Evolutionary conservation across 2,888 invertebrate species (phyloP).

Genomic region (Agrypnus murinus): DNA sequence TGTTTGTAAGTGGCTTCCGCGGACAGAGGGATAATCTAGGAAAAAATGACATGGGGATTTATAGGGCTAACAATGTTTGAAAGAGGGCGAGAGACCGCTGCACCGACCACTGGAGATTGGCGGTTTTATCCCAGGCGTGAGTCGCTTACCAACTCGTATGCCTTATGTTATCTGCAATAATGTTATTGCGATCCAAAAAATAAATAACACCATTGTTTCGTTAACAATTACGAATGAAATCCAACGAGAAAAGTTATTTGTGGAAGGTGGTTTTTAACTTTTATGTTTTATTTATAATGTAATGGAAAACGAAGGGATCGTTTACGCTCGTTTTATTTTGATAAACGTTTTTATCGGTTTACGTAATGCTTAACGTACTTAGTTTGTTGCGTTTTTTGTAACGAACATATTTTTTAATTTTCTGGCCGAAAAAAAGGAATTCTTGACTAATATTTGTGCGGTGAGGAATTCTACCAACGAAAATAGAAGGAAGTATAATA

Average conservation of each 20-base stretch:
- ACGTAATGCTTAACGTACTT: not conserved
- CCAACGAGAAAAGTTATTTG: constrained; percentile 2
- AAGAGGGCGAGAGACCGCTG: constrained; percentile 63
- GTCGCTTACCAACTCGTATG: constrained; percentile 57
- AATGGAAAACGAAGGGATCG: too few relatives aligned
- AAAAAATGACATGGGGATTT: constrained; percentile 66
- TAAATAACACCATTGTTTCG: constrained; percentile 24
- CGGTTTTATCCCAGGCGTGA: constrained; percentile 67
- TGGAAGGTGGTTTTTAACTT: constrained; percentile 1
- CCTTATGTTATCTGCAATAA: constrained; percentile 44
- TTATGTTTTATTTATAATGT: not conserved
- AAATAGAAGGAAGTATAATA: not conserved
- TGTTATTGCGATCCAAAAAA: constrained; percentile 41
- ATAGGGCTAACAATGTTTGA: constrained; percentile 68
- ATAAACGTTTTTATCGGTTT: too few relatives aligned
- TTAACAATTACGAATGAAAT: constrained; percentile 14
- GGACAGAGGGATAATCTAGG: constrained; percentile 64
- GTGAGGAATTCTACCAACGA: not conserved
- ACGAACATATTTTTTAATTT: too few relatives aligned
- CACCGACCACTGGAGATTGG: constrained; percentile 68
- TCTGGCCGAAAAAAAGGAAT: not conserved
- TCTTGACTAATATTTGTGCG: not conserved
- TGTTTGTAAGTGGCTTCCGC: constrained; percentile 70
- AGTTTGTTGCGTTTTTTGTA: too few relatives aligned
- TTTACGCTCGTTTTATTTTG: too few relatives aligned